phyloP scores from a whole-genome alignment of 1,140 invertebrate genomes.

The Coptotermes formosanus region DNA sequence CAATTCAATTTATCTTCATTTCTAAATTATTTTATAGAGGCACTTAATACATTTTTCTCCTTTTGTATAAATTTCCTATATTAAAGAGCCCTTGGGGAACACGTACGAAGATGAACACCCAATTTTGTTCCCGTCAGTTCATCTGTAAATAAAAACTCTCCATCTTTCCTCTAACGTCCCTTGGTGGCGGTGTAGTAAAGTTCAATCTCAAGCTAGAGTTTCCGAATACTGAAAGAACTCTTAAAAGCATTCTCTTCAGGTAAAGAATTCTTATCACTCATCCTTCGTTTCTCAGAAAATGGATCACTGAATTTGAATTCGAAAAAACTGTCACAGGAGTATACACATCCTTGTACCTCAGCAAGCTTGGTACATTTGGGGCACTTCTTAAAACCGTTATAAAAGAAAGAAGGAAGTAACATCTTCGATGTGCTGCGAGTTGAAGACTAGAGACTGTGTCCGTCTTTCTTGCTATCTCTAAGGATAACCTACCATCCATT shows the following conservation, averaged over 20 bases:
- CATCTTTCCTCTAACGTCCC: not conserved
- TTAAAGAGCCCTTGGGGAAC: not conserved
- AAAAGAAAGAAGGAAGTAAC: not conserved
- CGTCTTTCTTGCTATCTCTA: not conserved
- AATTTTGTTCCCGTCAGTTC: not conserved
- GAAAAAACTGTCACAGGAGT: not conserved
- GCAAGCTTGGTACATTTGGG: not conserved
- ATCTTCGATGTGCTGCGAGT: not conserved
- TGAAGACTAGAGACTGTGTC: not conserved
- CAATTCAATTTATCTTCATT: too few relatives aligned
- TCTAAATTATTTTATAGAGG: too few relatives aligned
- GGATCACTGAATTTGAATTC: not conserved
- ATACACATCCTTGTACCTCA: not conserved
- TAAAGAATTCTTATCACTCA: not conserved
- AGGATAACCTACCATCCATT: slow-evolving; percentile 5
- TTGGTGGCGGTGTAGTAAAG: not conserved
- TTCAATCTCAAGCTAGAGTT: not conserved
- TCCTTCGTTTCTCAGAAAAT: not conserved
- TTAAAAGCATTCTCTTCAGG: not conserved
- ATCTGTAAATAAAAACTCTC: not conserved
- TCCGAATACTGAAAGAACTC: not conserved
- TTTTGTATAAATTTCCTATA: not conserved
- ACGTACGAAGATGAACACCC: not conserved
- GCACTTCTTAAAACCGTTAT: not conserved
- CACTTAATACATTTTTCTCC: too few relatives aligned